Conservation (phyloP, 2,113 vertebrate genomes). For the Pantherophis guttatus region DNA sequence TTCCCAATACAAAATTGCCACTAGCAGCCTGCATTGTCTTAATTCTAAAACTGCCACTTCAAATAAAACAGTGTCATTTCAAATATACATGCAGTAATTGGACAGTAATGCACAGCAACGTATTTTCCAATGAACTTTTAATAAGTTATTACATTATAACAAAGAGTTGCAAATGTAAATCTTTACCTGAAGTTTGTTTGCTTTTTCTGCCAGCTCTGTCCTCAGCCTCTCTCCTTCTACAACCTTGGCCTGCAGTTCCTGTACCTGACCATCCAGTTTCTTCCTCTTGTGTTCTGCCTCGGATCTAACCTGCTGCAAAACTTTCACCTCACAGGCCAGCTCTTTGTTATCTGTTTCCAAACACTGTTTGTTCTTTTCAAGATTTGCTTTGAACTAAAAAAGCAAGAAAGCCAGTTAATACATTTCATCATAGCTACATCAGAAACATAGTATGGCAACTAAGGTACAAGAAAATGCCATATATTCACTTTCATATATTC, state of each 20-base stretch:
- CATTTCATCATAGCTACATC: not conserved
- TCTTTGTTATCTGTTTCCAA: conserved; percentile 95
- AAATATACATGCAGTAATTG: not conserved
- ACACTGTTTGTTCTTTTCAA: conserved; percentile 95
- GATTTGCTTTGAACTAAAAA: conserved; percentile 86
- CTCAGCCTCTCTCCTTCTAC: conserved; percentile 83
- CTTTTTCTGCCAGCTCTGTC: conserved; percentile 83
- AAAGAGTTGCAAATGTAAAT: not conserved
- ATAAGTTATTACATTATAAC: no score
- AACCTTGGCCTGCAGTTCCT: conserved; percentile 84
- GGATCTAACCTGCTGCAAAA: conserved; percentile 85
- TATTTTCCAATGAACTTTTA: not conserved
- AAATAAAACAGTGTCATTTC: not conserved
- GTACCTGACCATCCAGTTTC: conserved; percentile 89
- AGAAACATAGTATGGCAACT: not conserved
- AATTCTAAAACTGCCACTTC: not conserved
- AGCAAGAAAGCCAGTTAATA: not conserved
- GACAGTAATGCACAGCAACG: not conserved
- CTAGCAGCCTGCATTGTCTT: not conserved
- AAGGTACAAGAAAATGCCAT: not conserved
- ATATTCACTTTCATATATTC: not conserved
- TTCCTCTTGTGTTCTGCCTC: conserved; percentile 95
- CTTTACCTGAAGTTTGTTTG: conserved; percentile 88
- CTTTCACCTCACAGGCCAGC: conserved; percentile 87
- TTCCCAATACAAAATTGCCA: not conserved